Conservation (phyloP, 2,113 vertebrate genomes). For the Dasypus novemcinctus region DNA sequence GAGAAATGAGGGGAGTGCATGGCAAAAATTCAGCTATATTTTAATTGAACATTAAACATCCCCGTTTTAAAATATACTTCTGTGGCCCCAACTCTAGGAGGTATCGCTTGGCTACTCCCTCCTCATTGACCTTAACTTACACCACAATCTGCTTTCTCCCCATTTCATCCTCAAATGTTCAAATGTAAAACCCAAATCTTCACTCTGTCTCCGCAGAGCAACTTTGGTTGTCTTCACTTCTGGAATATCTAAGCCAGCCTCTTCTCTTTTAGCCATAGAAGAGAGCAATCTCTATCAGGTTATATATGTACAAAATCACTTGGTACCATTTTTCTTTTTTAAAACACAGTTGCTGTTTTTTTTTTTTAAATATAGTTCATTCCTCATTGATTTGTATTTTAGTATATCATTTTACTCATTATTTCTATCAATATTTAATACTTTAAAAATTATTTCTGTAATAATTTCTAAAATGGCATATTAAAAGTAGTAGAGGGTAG, state of each 20-base stretch:
- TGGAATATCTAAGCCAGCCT: background rate
- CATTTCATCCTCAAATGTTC: background rate
- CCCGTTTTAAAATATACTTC: background rate
- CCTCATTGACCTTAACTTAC: rapidly evolving
- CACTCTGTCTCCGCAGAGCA: background rate
- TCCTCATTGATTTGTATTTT: background rate
- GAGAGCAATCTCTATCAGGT: background rate
- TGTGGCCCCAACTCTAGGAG: background rate
- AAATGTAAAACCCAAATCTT: background rate
- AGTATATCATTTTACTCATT: background rate
- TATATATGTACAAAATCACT: background rate
- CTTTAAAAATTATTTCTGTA: background rate
- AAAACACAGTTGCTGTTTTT: too few relatives aligned
- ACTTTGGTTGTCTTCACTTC: background rate
- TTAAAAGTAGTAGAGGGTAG: background rate
- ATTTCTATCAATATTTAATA: background rate
- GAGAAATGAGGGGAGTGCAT: background rate
- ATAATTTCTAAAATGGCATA: background rate
- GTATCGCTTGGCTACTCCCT: background rate
- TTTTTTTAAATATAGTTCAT: background rate
- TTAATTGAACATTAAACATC: background rate
- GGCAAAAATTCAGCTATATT: background rate
- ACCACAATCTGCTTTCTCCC: background rate
- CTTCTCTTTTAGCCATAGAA: background rate
- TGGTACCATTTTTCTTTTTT: background rate